Evolutionary conservation across 2,888 invertebrate genomes (phyloP).

Genomic region (Teleogryllus oceanicus): DNA sequence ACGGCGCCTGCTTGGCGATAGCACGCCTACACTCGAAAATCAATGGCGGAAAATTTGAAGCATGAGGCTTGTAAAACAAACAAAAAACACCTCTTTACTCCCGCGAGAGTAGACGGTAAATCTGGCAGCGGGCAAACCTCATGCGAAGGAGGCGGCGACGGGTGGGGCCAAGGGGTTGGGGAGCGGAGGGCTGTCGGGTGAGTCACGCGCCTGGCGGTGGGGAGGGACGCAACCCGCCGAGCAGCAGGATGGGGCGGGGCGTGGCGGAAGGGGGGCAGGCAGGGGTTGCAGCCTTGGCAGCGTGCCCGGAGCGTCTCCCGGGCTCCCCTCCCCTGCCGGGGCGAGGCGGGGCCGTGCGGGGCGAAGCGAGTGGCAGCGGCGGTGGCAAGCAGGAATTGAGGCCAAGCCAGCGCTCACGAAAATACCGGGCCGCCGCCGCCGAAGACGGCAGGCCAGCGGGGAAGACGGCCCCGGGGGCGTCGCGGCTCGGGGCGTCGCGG

Average conservation of each 20-base stretch:
- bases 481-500: not conserved
- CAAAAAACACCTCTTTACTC: conserved; percentile 11
- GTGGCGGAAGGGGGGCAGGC: conserved; percentile 38
- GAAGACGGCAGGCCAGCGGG: not conserved
- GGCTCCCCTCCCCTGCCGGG: conserved; percentile 12
- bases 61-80: not conserved
- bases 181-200: conserved; percentile 1
- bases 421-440: conserved; percentile 1
- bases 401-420: conserved; percentile 7
- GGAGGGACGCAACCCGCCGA: not conserved
- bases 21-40: not conserved
- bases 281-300: conserved; percentile 18
- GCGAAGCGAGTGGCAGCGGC: conserved; percentile 21
- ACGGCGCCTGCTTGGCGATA: no score
- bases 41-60: not conserved
- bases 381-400: not conserved
- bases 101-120: not conserved
- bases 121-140: not conserved
- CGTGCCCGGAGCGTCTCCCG: conserved; percentile 23
- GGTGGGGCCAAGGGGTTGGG: not conserved
- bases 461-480: not conserved
- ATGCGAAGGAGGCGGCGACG: not conserved
- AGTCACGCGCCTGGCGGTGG: not conserved
- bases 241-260: conserved; percentile 44
- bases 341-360: conserved; percentile 18